phyloP scores from a whole-genome alignment of 2,113 vertebrate species.

The Psettodes erumei region DNA sequence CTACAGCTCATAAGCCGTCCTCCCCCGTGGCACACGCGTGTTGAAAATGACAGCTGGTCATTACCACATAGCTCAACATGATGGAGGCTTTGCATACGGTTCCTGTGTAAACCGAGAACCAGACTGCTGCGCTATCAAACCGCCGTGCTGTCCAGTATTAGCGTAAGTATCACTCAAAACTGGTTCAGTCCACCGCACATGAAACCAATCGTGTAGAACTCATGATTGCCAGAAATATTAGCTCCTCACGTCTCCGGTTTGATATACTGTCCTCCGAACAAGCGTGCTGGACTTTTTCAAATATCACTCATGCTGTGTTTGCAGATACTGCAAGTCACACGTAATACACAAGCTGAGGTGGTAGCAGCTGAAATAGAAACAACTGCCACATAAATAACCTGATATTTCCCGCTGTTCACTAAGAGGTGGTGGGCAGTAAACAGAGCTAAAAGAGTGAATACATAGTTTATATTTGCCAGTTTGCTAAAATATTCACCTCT shows the following conservation, averaged over 20 bases:
- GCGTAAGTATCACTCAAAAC: not conserved
- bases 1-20: conserved; percentile 10
- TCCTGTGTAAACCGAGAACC: not conserved
- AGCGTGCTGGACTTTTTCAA: not conserved
- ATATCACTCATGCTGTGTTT: not conserved
- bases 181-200: not conserved
- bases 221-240: too few relatives aligned
- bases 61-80: conserved; percentile 10
- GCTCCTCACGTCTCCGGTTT: too few relatives aligned
- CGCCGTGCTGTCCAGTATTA: not conserved
- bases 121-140: not conserved
- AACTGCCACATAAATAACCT: too few relatives aligned
- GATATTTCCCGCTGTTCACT: too few relatives aligned
- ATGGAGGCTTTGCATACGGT: not conserved
- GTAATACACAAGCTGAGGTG: too few relatives aligned
- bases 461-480: too few relatives aligned
- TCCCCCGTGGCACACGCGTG: conserved; percentile 2
- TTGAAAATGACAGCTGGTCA: conserved; percentile 30
- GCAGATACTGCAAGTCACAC: too few relatives aligned
- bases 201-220: not conserved
- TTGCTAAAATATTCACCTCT: not conserved
- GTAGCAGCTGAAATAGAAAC: too few relatives aligned
- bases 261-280: too few relatives aligned
- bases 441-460: too few relatives aligned
- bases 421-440: too few relatives aligned